Base-by-base conservation (phyloP, 1,140 invertebrate genomes). In the Acromyrmex heyeri region DNA sequence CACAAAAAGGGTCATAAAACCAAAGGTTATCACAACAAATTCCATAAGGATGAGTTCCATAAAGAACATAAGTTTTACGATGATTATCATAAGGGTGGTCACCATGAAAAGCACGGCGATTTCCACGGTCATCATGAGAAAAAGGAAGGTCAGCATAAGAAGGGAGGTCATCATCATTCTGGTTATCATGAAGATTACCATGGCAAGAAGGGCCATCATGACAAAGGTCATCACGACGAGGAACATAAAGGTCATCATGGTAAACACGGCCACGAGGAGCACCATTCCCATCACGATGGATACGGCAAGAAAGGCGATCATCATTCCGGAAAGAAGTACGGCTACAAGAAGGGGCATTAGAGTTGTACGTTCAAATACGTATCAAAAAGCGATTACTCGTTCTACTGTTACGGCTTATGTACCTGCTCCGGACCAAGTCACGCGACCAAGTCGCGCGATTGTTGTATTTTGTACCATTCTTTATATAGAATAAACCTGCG, bases 51-150 rank as follows among this genome's bases (percentile, higher is more conserved):
- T 90, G 97, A 98, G 93, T 97, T 97, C 90, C 97, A 97, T 90
- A 98, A 97, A 92, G 97, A 98, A 88, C 97, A 98, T 92, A 97
- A 98, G 90, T 98, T 97, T 94, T 98, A 98, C 91, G 97, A 98
- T 78, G 97, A 98, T 93, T 96, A 96, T 93, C 97, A 98, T 92
- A 97, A 97, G 86, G 97, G 97, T 38, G 97, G 97, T 3, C 96
- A 97, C 85, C 97, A 97, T 88, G 95, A 96, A 81, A 96, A 96
- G 78, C 96, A 97, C 88, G 97, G 97, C 0, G 95, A 96, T 85
- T 96, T 96, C 92, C 96, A 97, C 88, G 97, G 97, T 50, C 96
- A 96, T 86, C 97, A 97, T 86, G 96, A 96, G 59, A 96, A 96
- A 87, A 97, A 97, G 87, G 96, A 96, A 79, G 97, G 97, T 4